Conservation (phyloP, 1,140 invertebrate species). For the Dolichoris vasculosae region DNA sequence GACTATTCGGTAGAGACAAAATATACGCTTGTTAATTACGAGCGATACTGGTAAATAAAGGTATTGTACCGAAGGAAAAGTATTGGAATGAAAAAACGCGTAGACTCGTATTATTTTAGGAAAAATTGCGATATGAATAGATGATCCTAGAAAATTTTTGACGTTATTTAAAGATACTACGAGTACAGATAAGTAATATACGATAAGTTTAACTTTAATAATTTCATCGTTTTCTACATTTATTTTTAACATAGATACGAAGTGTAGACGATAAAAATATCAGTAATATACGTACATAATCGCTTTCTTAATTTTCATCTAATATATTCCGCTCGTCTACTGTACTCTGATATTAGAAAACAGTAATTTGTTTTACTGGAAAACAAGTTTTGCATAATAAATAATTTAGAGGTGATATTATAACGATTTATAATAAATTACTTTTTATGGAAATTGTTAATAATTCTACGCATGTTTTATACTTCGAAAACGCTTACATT, state of each 20-base stretch:
- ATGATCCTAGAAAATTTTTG: neutral
- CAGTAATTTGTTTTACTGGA: neutral
- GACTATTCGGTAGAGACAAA: neutral
- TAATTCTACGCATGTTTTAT: neutral
- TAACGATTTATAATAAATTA: neutral
- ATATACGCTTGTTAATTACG: neutral
- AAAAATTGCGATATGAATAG: neutral
- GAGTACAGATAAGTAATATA: neutral
- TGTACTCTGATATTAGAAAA: neutral
- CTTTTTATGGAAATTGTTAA: neutral
- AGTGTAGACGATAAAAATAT: neutral
- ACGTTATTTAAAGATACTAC: neutral
- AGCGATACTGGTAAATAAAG: neutral
- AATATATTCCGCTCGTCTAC: neutral
- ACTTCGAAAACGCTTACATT: neutral
- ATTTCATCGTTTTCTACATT: neutral
- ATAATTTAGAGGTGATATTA: neutral
- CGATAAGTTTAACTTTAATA: neutral
- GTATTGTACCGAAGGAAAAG: neutral
- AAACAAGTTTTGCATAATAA: slow-evolving; percentile 4
- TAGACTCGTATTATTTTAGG: neutral
- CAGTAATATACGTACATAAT: neutral
- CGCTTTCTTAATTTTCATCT: slow-evolving; percentile 1
- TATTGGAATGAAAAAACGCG: neutral
- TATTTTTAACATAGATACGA: neutral